These are phyloP conservation scores for Trachurus trachurus DNA, from an alignment of 2,797 vertebrate species.

Conservation along the genomic window DNA sequence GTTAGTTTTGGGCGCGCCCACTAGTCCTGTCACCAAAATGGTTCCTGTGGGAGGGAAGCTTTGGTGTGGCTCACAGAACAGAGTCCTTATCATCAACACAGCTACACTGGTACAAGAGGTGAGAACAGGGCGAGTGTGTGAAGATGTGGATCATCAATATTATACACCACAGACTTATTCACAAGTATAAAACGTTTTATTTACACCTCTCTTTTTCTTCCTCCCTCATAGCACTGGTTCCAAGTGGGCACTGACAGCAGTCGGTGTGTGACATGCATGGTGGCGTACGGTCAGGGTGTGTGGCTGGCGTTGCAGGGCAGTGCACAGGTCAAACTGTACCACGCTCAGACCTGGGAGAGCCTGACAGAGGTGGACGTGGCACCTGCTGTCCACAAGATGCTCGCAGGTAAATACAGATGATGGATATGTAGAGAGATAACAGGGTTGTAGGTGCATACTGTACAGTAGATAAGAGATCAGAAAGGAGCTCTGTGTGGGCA, in stretches of 20 bases:
- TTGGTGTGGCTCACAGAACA: constrained; percentile 97
- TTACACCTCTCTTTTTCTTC: background rate
- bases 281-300: constrained; percentile 91
- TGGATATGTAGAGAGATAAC: background rate
- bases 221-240: constrained; percentile 89
- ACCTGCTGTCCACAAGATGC: constrained; percentile 98
- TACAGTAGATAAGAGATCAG: background rate
- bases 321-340: constrained; percentile 94
- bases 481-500: background rate
- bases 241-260: constrained; percentile 92
- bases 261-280: constrained; percentile 96
- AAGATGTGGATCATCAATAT: too few relatives aligned
- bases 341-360: constrained; percentile 93
- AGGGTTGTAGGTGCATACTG: background rate
- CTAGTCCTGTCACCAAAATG: constrained; percentile 96
- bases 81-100: constrained; percentile 92
- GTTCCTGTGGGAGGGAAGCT: constrained; percentile 94
- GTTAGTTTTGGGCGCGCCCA: constrained; percentile 89
- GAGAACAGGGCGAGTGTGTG: constrained; percentile 15
- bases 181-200: background rate
- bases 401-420: constrained; percentile 88
- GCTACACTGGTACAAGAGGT: constrained; percentile 93
- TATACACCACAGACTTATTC: too few relatives aligned
- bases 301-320: constrained; percentile 96
- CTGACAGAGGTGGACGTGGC: constrained; percentile 95